Conservation (phyloP, 2,113 vertebrate species). For the Syngnathus typhle region DNA sequence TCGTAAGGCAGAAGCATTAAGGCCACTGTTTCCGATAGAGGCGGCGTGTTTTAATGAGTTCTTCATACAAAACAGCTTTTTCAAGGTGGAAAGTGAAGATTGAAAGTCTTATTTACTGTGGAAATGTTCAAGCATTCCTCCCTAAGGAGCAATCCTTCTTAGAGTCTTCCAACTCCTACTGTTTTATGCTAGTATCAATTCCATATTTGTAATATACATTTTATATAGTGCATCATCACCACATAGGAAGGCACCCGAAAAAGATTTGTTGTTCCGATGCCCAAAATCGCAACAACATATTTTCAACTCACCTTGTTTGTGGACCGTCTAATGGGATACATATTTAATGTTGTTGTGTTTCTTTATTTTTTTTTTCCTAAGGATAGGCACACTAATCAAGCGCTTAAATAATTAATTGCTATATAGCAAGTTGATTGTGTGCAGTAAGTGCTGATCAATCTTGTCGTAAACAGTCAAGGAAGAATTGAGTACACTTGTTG, state of each 20-base stretch:
- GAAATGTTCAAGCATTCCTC: slow-evolving; percentile 23
- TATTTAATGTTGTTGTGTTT: too few species aligned
- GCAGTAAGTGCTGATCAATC: too few species aligned
- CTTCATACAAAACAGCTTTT: slow-evolving; percentile 26
- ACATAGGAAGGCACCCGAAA: slow-evolving; percentile 47
- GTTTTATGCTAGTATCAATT: slow-evolving; percentile 54
- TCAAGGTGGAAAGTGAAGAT: slow-evolving; percentile 39
- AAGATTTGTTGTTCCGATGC: slow-evolving; percentile 6
- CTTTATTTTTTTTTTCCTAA: too few species aligned
- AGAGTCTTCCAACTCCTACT: slow-evolving; percentile 24
- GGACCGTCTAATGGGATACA: neutral
- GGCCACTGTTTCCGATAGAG: slow-evolving; percentile 21
- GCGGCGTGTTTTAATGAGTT: slow-evolving; percentile 36
- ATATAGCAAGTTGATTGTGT: too few species aligned
- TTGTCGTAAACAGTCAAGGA: too few species aligned
- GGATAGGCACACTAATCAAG: too few species aligned
- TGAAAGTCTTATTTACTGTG: slow-evolving; percentile 38
- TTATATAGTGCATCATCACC: slow-evolving; percentile 56
- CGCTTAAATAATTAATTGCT: too few species aligned
- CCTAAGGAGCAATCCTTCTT: slow-evolving; percentile 37
- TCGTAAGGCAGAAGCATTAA: slow-evolving; percentile 24
- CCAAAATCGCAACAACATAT: neutral
- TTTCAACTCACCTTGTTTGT: neutral
- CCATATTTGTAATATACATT: slow-evolving; percentile 55
- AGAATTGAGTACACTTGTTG: too few species aligned